A percentile compares a stretch with the other conserved stretches of the same genome.
Conservation (phyloP, 2,113 vertebrate species). For the Peromyscus maniculatus region DNA sequence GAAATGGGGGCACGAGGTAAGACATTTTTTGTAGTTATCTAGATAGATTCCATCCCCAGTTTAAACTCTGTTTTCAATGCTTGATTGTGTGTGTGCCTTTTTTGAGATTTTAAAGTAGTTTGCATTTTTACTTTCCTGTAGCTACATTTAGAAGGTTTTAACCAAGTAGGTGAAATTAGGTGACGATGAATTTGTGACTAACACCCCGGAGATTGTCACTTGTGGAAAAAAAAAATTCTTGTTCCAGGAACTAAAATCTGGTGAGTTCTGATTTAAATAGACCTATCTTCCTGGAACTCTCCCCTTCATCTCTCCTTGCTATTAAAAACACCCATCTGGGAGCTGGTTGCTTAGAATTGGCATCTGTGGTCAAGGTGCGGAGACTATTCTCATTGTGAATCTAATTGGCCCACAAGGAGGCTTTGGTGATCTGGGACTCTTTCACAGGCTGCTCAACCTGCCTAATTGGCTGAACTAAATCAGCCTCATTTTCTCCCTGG, state of each 20-base stretch:
- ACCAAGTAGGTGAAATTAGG: slow-evolving; percentile 44
- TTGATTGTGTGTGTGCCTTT: neutral
- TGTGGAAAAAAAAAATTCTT: slow-evolving; percentile 16
- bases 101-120: slow-evolving; percentile 33
- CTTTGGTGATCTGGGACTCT: neutral
- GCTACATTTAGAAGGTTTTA: slow-evolving; percentile 58
- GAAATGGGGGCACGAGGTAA: neutral
- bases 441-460: neutral
- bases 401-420: slow-evolving; percentile 33
- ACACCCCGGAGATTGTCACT: slow-evolving; percentile 36
- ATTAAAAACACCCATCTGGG: slow-evolving; percentile 8
- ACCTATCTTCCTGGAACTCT: slow-evolving; percentile 42
- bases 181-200: neutral
- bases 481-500: neutral
- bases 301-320: slow-evolving; percentile 3
- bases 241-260: slow-evolving; percentile 45
- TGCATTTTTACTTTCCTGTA: slow-evolving; percentile 36
- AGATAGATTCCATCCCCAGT: neutral
- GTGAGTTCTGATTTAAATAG: slow-evolving; percentile 25
- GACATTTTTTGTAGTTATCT: neutral
- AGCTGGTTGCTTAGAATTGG: slow-evolving; percentile 45
- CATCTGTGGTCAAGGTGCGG: neutral
- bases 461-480: neutral
- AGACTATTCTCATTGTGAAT: neutral
- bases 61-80: neutral